phyloP scores from a whole-genome alignment of 1,140 invertebrate species.

The Phymastichus coffea region DNA sequence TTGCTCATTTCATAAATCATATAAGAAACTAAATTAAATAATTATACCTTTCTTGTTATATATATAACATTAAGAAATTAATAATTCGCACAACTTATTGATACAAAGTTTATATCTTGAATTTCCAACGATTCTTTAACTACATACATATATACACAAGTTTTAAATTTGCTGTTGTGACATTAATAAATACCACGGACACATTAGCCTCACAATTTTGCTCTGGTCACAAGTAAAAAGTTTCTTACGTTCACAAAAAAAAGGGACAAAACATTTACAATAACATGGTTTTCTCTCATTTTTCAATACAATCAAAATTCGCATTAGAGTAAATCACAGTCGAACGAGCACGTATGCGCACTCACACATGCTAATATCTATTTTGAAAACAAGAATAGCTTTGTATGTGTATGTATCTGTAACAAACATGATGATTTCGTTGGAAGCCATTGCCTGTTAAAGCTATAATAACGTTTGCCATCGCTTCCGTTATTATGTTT shows the following conservation, averaged over 20 bases:
- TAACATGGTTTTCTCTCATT: neutral
- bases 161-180: neutral
- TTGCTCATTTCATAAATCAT: too few species aligned
- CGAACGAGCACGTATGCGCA: neutral
- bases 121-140: neutral
- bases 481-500: too few species aligned
- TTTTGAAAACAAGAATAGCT: neutral
- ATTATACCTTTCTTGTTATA: too few species aligned
- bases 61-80: too few species aligned
- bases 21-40: neutral
- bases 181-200: slow-evolving; percentile 1
- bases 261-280: slow-evolving; percentile 1
- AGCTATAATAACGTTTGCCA: neutral
- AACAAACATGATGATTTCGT: neutral
- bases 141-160: slow-evolving; percentile 8
- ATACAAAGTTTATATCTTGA: slow-evolving; percentile 3
- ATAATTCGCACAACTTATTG: too few species aligned
- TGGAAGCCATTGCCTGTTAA: neutral
- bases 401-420: neutral
- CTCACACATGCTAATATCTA: neutral
- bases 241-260: neutral
- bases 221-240: slow-evolving; percentile 5
- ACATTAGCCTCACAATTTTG: neutral
- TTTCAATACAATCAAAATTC: neutral
- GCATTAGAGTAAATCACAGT: slow-evolving; percentile 3